A percentile compares a stretch with the other conserved stretches of the same genome.
Conservation (phyloP, 2,113 vertebrate species). For the Ceratotherium simum region DNA sequence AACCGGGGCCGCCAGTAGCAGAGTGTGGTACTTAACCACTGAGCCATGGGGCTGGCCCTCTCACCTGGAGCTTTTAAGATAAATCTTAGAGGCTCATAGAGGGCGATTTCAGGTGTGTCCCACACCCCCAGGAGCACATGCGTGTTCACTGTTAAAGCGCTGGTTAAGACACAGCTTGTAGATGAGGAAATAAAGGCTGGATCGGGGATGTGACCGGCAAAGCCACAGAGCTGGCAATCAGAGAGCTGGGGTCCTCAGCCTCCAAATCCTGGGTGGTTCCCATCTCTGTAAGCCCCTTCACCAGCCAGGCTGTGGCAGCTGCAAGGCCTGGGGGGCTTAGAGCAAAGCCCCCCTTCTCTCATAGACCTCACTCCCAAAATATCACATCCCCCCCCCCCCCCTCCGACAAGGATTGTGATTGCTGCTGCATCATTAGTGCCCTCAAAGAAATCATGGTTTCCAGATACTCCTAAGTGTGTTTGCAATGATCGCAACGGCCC, state of each 20-base stretch:
- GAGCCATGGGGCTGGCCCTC: too few relatives aligned
- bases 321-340: not conserved
- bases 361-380: accelerated
- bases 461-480: constrained; percentile 79
- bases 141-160: not conserved
- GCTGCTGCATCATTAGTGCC: not conserved
- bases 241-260: constrained; percentile 14
- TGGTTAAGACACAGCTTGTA: not conserved
- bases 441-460: constrained; percentile 61
- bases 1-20: too few relatives aligned
- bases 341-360: not conserved
- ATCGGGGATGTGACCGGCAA: not conserved
- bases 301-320: not conserved
- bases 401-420: constrained; percentile 40
- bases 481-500: constrained; percentile 81
- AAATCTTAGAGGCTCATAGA: not conserved
- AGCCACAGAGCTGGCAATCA: not conserved
- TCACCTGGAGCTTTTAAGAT: not conserved
- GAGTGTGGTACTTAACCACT: too few relatives aligned
- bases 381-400: constrained; percentile 49
- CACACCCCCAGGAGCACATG: accelerated
- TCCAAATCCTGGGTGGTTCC: not conserved
- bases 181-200: not conserved
- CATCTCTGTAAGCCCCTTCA: not conserved
- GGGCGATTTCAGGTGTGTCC: not conserved